These are phyloP conservation scores for Caenorhabditis japonica DNA, from an alignment of 2,888 invertebrate genomes.

Conservation along the genomic window DNA sequence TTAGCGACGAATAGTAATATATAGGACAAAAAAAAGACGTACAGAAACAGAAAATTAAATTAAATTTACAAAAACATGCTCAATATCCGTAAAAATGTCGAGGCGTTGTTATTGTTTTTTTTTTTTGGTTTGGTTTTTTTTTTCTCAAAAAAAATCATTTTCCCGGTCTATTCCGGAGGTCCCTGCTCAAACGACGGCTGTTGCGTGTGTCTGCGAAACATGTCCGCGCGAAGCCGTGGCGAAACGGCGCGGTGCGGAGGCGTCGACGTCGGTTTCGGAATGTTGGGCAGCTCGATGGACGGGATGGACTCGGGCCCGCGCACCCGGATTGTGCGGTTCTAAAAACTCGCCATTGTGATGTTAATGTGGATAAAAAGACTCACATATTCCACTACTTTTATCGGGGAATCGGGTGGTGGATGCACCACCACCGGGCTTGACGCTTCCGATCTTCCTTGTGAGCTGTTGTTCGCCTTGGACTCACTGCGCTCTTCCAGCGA, in stretches of 20 bases:
- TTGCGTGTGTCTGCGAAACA: conserved; percentile 34
- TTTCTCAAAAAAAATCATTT: neutral
- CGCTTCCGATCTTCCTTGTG: conserved; percentile 24
- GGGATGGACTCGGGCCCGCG: conserved; percentile 63
- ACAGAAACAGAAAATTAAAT: neutral
- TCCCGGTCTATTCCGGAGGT: neutral
- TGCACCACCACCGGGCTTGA: conserved; percentile 27
- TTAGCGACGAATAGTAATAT: no score
- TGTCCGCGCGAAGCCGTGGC: conserved; percentile 57
- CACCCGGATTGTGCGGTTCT: conserved; percentile 43
- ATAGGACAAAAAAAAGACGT: neutral
- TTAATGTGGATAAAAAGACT: conserved; percentile 6
- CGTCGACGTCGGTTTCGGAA: conserved; percentile 54
- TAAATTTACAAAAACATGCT: conserved; percentile 3
- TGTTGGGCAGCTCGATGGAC: conserved; percentile 67
- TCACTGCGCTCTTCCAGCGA: conserved; percentile 47
- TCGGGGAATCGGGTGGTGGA: conserved; percentile 24
- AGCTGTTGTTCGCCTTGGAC: conserved; percentile 14
- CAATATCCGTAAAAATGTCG: conserved; percentile 3
- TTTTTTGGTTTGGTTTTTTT: neutral
- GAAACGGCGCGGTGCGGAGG: conserved; percentile 66
- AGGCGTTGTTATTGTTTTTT: neutral
- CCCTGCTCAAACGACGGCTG: conserved; percentile 19
- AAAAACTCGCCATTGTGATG: neutral
- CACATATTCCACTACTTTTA: conserved; percentile 23